phyloP scores from a whole-genome alignment of 1,140 invertebrate genomes.

The Drosophila elegans region DNA sequence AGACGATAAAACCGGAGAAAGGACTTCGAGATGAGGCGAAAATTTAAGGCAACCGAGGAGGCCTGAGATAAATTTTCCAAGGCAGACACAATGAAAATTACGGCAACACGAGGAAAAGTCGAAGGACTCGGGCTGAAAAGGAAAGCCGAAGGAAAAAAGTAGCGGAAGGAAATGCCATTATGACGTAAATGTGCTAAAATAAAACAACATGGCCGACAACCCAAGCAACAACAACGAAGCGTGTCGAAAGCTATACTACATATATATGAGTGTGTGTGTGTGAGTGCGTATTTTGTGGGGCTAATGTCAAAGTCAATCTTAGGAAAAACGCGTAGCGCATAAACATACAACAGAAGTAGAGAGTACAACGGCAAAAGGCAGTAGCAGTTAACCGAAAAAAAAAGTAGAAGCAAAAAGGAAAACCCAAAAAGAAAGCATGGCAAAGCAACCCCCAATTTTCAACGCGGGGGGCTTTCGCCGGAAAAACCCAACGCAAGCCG shows the following conservation, averaged over 20 bases:
- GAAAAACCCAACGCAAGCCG: constrained; percentile 49
- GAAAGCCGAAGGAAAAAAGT: constrained; percentile 51
- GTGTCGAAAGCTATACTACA: constrained; percentile 63
- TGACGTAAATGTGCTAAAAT: constrained; percentile 84
- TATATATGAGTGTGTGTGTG: constrained; percentile 10
- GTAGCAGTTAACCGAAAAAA: constrained; percentile 43
- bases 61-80: constrained; percentile 71
- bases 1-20: constrained; percentile 60
- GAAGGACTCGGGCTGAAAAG: constrained; percentile 53
- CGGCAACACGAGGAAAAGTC: constrained; percentile 64
- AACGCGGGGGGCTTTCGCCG: constrained; percentile 41
- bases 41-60: constrained; percentile 66
- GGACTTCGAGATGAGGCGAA: constrained; percentile 39
- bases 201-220: constrained; percentile 82
- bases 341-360: constrained; percentile 73
- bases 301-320: constrained; percentile 84
- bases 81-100: constrained; percentile 78
- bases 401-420: constrained; percentile 24
- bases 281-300: constrained; percentile 60
- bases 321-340: constrained; percentile 82
- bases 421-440: constrained; percentile 41
- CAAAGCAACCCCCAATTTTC: constrained; percentile 72
- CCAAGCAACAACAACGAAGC: constrained; percentile 67
- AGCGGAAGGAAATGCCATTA: constrained; percentile 82
- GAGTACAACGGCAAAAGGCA: constrained; percentile 59